phyloP scores from a whole-genome alignment of 2,113 vertebrate species.

The Penelope pileata region DNA sequence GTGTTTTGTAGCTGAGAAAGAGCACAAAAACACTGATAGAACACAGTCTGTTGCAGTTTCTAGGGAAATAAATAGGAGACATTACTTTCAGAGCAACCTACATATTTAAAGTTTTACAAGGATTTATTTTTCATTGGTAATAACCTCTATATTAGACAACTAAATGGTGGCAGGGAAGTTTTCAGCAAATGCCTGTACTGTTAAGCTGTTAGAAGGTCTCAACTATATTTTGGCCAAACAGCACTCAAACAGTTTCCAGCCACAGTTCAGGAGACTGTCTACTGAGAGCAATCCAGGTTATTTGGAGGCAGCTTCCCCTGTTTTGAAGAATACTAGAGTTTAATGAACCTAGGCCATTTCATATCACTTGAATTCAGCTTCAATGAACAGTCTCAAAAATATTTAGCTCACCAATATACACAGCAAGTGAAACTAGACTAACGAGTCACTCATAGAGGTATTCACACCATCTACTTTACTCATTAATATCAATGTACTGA shows the following conservation, averaged over 20 bases:
- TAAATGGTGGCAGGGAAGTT: not conserved
- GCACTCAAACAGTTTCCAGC: not conserved
- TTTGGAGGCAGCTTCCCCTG: not conserved
- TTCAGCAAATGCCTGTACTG: not conserved
- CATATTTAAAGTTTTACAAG: not conserved
- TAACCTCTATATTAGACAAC: not conserved
- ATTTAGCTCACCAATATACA: not conserved
- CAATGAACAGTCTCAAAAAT: not conserved
- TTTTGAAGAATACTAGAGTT: not conserved
- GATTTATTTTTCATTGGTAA: not conserved
- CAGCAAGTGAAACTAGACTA: not conserved
- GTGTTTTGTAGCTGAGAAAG: no score
- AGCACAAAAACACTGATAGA: no score
- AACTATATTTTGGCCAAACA: not conserved
- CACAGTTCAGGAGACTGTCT: not conserved
- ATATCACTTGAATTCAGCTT: not conserved
- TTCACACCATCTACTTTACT: not conserved
- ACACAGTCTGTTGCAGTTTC: no score
- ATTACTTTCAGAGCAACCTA: no score
- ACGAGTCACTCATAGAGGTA: not conserved
- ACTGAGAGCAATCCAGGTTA: not conserved
- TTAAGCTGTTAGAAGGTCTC: not conserved
- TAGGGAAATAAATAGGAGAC: no score
- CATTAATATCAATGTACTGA: not conserved
- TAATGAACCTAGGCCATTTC: not conserved